Base-by-base conservation (phyloP, 1,140 invertebrate species). In the Drosophila melanica region DNA sequence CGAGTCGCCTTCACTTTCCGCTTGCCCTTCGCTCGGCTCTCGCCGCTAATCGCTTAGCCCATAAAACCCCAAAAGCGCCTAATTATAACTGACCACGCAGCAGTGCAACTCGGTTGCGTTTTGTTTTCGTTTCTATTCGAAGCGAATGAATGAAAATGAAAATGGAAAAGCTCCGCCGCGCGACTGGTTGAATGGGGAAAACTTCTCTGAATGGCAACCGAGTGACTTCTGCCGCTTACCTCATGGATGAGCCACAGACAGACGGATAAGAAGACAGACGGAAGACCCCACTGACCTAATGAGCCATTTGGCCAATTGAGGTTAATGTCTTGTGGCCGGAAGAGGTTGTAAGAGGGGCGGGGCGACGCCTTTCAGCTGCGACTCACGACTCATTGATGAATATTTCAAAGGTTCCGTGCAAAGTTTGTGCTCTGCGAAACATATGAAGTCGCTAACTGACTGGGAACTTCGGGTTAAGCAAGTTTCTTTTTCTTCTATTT, bases 11-110 rank as follows among this genome's bases (percentile, higher is more conserved):
- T 44, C 57, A 30, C 66, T 73, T 75, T 81, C 62, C 48, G 47
- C 53, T 64, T 47, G 11, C 33, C 37, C 9, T 4, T 20, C 50
- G 18, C 23, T 14, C 48, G 23, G 35, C 18, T 33, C 39, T 63
- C 64, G 20, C 33, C 39, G 48, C 51, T 86, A 86, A 86, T 86
- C 81, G 81, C 67, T 50, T 48, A 44, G 47, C 50, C 77, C 81
- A 76, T 81, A 85, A 84, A 84, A 65, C 70, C 70, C 68, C 45
- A 59, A 69, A 75, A 66, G 69, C 57, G 59, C 55, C 82, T 86
- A 86, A 86, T 86, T 86, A 86, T 86, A 86, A 86, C 81, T 86
- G 82, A 86, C 82, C 81, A 86, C 82, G 82, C 81, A 82, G 81
- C 67, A 78, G 70, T 81, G 81, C 81, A 86, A 75, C 75, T 72